Evolutionary conservation across 2,797 vertebrate genomes (phyloP), one percentile per base, ranked within the genome.

Genomic region (Molossus molossus): DNA sequence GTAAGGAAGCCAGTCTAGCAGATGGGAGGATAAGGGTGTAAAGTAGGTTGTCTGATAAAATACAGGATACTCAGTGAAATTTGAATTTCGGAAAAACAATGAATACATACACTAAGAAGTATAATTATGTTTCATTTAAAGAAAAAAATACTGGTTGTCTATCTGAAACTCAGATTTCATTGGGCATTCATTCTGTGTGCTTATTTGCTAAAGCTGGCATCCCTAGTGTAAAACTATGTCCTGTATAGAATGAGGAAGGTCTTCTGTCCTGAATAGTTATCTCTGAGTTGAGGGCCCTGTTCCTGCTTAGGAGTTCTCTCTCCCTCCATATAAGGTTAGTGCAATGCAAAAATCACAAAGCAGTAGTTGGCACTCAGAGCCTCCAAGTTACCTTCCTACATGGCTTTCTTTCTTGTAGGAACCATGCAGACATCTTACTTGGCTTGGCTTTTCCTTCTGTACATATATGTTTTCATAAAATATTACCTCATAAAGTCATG

Each of bases 51-150:
- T 27, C 37, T 37, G 80, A n/a, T 67, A 87, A 62, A 85, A 84
- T 85, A 60, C 20, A 79, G 93, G 27, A 53, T 48, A 69, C 45
- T 60, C 27, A 65, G 15, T 76, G 67, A 82, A 80, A 80, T 91
- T 69, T 91, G 57, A 93, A 75, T 91, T 84, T 94, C 82, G 85
- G 37, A 17, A 69, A 85, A 90, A 62, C 33, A 85, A 82, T 58
- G 57, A 94, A 27, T 62, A 53, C 58, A 9, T 73, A 50, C 37
- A 64, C 33, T 60, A 50, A 67, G 29, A 88, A 79, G 13, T 69
- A 50, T 27, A 87, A 45, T n/a, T 87, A 76, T 91, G 21, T 82
- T 82, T 14, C 55, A 83, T 72, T 50, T 87, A 65, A 83, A 87
- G 58, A 62, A 93, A 75, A 82, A 82, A 72, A 57, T 23, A 55